Percentiles rank a stretch among this genome's conserved stretches.
Evolutionary conservation across 2,113 vertebrate genomes (phyloP).

Genomic region (Zosterops japonicus): DNA sequence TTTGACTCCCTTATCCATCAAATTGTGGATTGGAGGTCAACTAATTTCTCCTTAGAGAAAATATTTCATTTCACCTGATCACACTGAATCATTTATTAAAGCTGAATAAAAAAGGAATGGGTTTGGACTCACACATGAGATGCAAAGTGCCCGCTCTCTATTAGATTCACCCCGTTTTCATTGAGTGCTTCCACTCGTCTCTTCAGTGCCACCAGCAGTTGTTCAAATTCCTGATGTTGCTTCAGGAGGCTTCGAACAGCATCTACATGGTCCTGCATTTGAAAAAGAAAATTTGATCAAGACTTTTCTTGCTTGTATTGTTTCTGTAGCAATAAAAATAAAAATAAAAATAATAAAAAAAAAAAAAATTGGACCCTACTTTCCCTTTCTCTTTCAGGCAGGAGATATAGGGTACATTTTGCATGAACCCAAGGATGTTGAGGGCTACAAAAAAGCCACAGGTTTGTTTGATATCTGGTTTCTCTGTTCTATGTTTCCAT

Average conservation of each 20-base stretch:
- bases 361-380: not conserved
- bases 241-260: conserved; percentile 78
- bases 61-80: not conserved
- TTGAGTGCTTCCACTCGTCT: conserved; percentile 71
- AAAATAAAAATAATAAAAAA: not conserved
- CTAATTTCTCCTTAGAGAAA: not conserved
- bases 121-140: conserved; percentile 65
- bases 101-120: not conserved
- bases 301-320: not conserved
- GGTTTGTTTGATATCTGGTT: not conserved
- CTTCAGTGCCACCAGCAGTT: conserved; percentile 75
- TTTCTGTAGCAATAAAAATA: not conserved
- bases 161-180: conserved; percentile 72
- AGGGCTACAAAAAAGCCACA: not conserved
- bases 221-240: conserved; percentile 80
- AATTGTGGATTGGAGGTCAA: not conserved
- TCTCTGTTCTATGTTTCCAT: not conserved
- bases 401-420: not conserved
- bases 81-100: not conserved
- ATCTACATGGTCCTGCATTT: conserved; percentile 80
- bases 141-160: conserved; percentile 71
- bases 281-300: not conserved
- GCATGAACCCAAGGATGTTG: not conserved
- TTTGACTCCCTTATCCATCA: not conserved
- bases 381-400: not conserved